A percentile compares a stretch with the other conserved stretches of the same genome.
Conservation (phyloP, 2,113 vertebrate species). For the Ammodytes marinus region DNA sequence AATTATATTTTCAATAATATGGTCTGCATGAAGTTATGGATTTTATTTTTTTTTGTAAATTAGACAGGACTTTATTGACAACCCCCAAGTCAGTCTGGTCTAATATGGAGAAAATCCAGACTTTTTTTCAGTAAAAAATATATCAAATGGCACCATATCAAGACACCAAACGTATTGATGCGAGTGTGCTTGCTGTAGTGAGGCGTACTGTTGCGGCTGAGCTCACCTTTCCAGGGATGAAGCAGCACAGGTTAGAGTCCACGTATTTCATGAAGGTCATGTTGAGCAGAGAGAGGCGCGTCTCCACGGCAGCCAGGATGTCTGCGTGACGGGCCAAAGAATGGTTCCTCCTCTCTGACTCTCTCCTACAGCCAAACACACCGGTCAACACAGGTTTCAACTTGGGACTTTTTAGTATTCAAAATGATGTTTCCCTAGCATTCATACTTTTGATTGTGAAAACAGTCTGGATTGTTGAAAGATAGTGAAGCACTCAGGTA, state of each 20-base stretch:
- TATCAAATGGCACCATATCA: too few species aligned
- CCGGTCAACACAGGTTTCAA: background rate
- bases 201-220: background rate
- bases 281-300: conserved; percentile 95
- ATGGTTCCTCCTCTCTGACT: conserved; percentile 97
- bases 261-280: conserved; percentile 99
- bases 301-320: conserved; percentile 98
- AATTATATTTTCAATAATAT: too few species aligned
- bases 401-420: background rate
- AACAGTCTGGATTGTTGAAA: too few species aligned
- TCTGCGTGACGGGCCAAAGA: conserved; percentile 97
- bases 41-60: too few species aligned
- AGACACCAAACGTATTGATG: background rate
- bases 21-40: too few species aligned
- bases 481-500: too few species aligned
- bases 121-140: too few species aligned
- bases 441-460: background rate
- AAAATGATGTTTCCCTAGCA: background rate
- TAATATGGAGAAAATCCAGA: too few species aligned
- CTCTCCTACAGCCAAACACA: conserved; percentile 84
- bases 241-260: conserved; percentile 98
- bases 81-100: too few species aligned
- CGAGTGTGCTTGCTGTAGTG: background rate
- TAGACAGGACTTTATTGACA: too few species aligned
- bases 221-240: conserved; percentile 98